A percentile compares a stretch with the other conserved stretches of the same genome.
Evolutionary conservation across 2,888 invertebrate genomes (phyloP).

Genomic region (Aspidiotus destructor): DNA sequence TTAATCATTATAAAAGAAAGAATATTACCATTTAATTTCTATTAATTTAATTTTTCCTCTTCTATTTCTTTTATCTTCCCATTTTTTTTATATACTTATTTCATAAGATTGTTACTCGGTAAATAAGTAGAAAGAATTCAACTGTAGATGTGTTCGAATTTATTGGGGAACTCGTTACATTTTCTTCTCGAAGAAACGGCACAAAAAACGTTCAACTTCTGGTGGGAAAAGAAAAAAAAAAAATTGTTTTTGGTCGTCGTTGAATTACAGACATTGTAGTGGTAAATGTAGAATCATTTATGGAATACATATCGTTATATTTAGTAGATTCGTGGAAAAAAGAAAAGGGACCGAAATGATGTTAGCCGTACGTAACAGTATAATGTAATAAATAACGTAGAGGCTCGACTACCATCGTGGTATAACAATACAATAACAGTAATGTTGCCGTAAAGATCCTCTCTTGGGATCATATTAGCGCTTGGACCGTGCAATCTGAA

Average conservation of each 20-base stretch:
- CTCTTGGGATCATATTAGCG: slow-evolving; percentile 29
- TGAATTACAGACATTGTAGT: background rate
- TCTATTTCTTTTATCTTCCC: background rate
- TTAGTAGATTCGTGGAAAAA: background rate
- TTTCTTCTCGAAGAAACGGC: too few relatives aligned
- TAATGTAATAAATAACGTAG: slow-evolving; percentile 30
- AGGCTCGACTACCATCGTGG: background rate
- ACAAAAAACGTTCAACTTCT: too few relatives aligned
- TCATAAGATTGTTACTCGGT: slow-evolving; percentile 25
- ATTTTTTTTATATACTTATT: slow-evolving; percentile 26
- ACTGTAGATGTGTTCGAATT: background rate
- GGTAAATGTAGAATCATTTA: slow-evolving; percentile 31
- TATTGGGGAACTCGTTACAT: background rate
- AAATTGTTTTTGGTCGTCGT: too few relatives aligned
- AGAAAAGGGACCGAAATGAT: slow-evolving; percentile 12
- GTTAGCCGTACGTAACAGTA: slow-evolving; percentile 27
- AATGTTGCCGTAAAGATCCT: slow-evolving; percentile 6
- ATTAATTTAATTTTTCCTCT: background rate
- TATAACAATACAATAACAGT: slow-evolving; percentile 19
- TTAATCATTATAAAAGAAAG: background rate
- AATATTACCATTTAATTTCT: background rate
- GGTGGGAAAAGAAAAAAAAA: too few relatives aligned
- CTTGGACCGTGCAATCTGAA: slow-evolving; percentile 26
- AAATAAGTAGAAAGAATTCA: slow-evolving; percentile 15
- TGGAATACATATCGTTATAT: slow-evolving; percentile 23